Evolutionary conservation across 2,113 vertebrate species (phyloP).

Genomic region (Hucho hucho): DNA sequence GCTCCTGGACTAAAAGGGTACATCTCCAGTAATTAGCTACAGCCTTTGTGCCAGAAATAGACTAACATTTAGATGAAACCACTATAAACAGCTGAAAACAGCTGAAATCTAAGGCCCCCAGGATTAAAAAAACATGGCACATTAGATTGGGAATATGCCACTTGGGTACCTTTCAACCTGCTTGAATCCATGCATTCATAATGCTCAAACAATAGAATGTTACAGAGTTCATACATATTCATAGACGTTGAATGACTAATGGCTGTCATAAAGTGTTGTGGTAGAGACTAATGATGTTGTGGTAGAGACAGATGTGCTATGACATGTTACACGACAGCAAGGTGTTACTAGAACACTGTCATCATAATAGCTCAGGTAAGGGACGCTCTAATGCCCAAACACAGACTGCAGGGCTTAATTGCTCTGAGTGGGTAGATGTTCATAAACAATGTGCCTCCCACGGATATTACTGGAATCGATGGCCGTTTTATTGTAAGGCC

Average conservation of each 20-base stretch:
- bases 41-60: not conserved
- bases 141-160: too few relatives aligned
- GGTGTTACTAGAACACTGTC: not conserved
- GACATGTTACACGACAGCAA: too few relatives aligned
- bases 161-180: not conserved
- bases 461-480: conserved; percentile 11
- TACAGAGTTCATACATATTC: not conserved
- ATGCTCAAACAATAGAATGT: not conserved
- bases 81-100: not conserved
- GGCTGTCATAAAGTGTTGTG: not conserved
- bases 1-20: not conserved
- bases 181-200: not conserved
- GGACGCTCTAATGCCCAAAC: conserved; percentile 1
- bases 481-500: too few relatives aligned
- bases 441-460: conserved; percentile 3
- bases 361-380: not conserved
- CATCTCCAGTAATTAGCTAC: not conserved
- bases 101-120: not conserved
- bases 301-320: not conserved
- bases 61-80: not conserved
- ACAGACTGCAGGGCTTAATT: not conserved
- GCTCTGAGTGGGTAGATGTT: not conserved
- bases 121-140: not conserved
- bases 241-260: not conserved
- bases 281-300: not conserved